Evolutionary conservation across 1,140 invertebrate species (phyloP).

Genomic region (Saccostrea echinata): DNA sequence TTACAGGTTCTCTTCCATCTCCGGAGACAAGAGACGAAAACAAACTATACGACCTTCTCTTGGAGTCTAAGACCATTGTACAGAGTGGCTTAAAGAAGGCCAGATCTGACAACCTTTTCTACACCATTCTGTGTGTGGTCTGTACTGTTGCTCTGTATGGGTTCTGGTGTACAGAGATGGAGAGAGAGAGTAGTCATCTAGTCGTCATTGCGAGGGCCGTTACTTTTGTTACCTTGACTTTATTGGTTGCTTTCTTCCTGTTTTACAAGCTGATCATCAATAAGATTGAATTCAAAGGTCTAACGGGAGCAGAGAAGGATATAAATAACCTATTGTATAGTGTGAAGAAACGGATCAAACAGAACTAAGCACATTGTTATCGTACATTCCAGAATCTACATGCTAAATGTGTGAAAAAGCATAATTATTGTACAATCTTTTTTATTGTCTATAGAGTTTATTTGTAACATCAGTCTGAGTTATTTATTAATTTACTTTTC

Average conservation of each 20-base stretch:
- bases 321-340: conserved; percentile 61
- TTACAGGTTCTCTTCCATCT: neutral
- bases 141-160: conserved; percentile 57
- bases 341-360: neutral
- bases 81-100: conserved; percentile 63
- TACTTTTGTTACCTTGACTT: conserved; percentile 72
- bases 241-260: conserved; percentile 77
- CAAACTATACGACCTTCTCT: conserved; percentile 28
- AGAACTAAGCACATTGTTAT: neutral
- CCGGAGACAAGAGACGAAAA: neutral
- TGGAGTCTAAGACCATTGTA: conserved; percentile 53
- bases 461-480: neutral
- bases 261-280: conserved; percentile 78
- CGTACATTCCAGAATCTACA: neutral
- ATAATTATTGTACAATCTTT: neutral
- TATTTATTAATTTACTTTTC: no score
- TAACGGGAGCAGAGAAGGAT: conserved; percentile 77
- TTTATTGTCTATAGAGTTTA: no score
- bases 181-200: conserved; percentile 57
- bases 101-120: conserved; percentile 61
- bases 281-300: conserved; percentile 78
- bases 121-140: conserved; percentile 59
- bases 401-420: neutral
- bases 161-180: conserved; percentile 53
- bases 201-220: conserved; percentile 61